phyloP scores from a whole-genome alignment of 2,113 vertebrate genomes.

The Aramus guarauna region DNA sequence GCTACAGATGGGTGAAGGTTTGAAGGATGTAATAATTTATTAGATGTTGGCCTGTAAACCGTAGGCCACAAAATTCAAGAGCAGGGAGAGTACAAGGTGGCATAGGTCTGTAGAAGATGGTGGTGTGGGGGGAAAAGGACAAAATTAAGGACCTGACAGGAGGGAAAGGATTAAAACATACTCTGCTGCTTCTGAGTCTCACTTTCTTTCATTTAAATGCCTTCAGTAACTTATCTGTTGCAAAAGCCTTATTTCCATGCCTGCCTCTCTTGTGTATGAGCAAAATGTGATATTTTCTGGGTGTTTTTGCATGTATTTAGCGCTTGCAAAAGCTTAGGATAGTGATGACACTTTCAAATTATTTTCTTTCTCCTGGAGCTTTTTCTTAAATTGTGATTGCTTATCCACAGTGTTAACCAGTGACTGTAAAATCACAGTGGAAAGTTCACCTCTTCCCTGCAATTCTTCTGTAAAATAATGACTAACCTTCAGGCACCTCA shows the following conservation, averaged over 20 bases:
- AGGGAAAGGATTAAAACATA: neutral
- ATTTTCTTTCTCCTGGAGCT: neutral
- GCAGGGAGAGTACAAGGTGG: neutral
- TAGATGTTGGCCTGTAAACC: neutral
- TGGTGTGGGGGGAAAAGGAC: neutral
- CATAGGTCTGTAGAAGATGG: neutral
- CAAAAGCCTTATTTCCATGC: neutral
- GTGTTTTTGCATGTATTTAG: neutral
- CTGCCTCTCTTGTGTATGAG: neutral
- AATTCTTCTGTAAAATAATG: neutral
- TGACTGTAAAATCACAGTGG: neutral
- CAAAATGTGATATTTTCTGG: neutral
- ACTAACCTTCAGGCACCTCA: neutral
- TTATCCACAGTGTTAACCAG: neutral
- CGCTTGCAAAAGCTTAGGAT: neutral
- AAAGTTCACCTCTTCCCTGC: neutral
- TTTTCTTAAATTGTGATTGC: neutral
- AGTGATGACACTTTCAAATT: neutral
- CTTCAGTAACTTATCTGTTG: neutral
- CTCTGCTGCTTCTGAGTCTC: neutral
- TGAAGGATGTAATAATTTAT: neutral
- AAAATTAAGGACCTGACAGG: neutral
- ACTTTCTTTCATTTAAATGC: neutral
- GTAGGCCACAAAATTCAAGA: neutral
- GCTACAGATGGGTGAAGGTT: neutral